Evolutionary conservation across 2,797 vertebrate species (phyloP), one percentile per base, ranked within the genome.

Genomic region (Cheirogaleus major): DNA sequence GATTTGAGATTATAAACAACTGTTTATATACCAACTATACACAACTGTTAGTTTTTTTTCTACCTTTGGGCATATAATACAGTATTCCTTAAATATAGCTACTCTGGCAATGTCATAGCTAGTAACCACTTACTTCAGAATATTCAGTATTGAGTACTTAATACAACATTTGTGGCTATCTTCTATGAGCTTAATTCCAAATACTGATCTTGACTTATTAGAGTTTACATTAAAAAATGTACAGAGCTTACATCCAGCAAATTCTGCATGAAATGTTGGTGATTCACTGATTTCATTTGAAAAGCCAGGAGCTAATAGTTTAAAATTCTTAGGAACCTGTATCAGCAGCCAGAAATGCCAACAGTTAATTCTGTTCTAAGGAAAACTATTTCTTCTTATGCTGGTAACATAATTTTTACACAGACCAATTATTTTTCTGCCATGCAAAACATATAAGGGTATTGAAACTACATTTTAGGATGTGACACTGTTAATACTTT

Each of bases 301-400:
- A 93, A 94, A 93, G 43, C 38, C 23, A 78, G 25, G 55, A 87
- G 35, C 12, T 79, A 73, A 93, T 4, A 79, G n/a, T 5, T 81
- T 41, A 83, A 95, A 89, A 82, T 70, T 89, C 85, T 92, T 75
- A 95, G 67, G 52, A 97, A 92, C 41, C 7, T 96, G 14, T 59
- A 67, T 70, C 23, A 95, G 38, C 15, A 93, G 41, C 25, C 67
- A 93, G 86, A 95, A 83, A 93, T 72, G 25, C 18, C 81, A 85
- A 80, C 4, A 1, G 43, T 90, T 83, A 94, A 97, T 73, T 95
- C 7, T 85, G 12, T 38, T 83, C 5, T n/a, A 95, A 38, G 41
- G 43, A 70, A 95, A 91, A 95, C 22, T 7, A 81, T 59, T 73
- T 50, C 27, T 92, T 87, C n/a, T 82, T 91, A 85, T 45, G 91